These are phyloP conservation scores for Callocephalon fimbriatum DNA, from an alignment of 2,113 vertebrate species.

Conservation along the genomic window DNA sequence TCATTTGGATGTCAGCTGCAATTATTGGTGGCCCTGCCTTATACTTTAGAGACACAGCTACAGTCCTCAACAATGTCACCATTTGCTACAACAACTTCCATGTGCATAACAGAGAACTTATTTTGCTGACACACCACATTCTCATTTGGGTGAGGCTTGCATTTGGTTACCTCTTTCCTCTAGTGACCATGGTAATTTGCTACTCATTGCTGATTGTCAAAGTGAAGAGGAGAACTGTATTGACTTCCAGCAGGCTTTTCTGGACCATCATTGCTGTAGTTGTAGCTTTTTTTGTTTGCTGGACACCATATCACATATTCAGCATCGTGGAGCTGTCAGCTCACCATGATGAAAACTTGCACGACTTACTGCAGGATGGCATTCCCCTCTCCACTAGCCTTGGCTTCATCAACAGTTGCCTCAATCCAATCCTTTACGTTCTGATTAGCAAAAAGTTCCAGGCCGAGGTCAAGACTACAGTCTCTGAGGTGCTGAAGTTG, in stretches of 20 bases:
- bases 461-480: constrained; percentile 79
- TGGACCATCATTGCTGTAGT: constrained; percentile 87
- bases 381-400: constrained; percentile 90
- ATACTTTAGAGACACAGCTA: constrained; percentile 85
- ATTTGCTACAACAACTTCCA: constrained; percentile 94
- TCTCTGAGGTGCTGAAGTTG: constrained; percentile 86
- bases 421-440: constrained; percentile 94
- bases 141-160: constrained; percentile 85
- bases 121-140: constrained; percentile 78
- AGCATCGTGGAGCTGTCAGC: constrained; percentile 89
- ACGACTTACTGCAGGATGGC: constrained; percentile 79
- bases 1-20: constrained; percentile 83
- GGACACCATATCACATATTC: constrained; percentile 92
- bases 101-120: constrained; percentile 59
- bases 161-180: constrained; percentile 89
- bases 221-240: constrained; percentile 75
- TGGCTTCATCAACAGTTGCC: constrained; percentile 94
- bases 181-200: constrained; percentile 90
- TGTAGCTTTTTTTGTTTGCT: constrained; percentile 91
- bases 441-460: constrained; percentile 89
- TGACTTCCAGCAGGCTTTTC: constrained; percentile 85
- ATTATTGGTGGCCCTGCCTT: constrained; percentile 83
- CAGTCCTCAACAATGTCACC: constrained; percentile 72
- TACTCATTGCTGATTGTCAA: constrained; percentile 85
- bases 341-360: constrained; percentile 76